Base-by-base conservation (phyloP, 2,113 vertebrate genomes). In the Empidonax alnorum region DNA sequence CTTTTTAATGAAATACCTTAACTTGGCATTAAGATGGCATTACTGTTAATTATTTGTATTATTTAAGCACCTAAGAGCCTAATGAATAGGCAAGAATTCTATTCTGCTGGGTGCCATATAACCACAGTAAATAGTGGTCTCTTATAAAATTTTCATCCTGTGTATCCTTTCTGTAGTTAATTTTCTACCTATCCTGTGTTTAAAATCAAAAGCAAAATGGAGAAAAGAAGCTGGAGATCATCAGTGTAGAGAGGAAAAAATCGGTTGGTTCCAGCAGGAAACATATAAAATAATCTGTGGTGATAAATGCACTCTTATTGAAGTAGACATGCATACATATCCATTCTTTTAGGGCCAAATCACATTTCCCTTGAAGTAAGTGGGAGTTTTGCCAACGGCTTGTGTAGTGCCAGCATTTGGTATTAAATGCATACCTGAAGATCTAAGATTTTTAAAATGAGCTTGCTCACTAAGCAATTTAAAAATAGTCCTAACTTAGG, bases 1-100 rank as follows among this genome's bases (percentile, higher is more conserved):
- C 92, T 96, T 96, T 96, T 82, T 94, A 95, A 95, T 97, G 91
- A 92, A 93, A 95, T 94, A 93, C 94, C 93, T 95, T 86, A 87
- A 87, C 80, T 92, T 0, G 3, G 86, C 88, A 90, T 94, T 96
- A 95, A 78, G 92, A 62, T 79, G 74, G 93, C 92, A 93, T 95
- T 96, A 73, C 76, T 96, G 83, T 93, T 97, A 96, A 91, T 96
- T 96, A 96, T 97, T 96, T 94, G 81, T 93, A 94, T 89, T 96
- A 94, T 96, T 93, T 93, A 95, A 94, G 81, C 81, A 87, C 87
- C 91, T 93, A 79, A 87, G 74, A 93, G 46, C 87, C 77, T 89
- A 92, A 91, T 96, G 94, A 95, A 91, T 92, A 94, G 81, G 39
- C 71, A 75, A 66, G 58, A 62, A 56, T 81, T 92, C 74, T 94